Base-by-base conservation (phyloP, 2,113 vertebrate genomes). In the Cygnus buccinator region DNA sequence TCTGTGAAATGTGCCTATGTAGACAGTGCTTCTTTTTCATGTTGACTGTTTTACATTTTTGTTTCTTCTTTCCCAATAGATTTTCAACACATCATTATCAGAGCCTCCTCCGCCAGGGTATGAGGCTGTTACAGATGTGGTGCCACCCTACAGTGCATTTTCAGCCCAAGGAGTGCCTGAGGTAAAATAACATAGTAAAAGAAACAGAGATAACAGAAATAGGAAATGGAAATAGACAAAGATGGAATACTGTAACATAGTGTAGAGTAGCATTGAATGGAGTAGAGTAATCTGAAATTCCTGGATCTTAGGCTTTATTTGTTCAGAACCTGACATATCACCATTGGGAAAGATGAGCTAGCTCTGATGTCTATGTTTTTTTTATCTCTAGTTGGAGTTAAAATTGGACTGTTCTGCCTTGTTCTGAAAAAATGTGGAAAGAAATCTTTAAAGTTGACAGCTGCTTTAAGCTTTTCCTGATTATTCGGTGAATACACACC, bases 111-210 rank as follows among this genome's bases (percentile, higher is more conserved):
- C 99, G 93, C 97, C 98, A 12, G 99, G 99, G 37, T 99, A 99
- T 95, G 99, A 99, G 93, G 55, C 98, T 48, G 41, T 99, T 58
- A 72, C 94, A 41, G 85, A 98, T 84, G 97, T 99, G 37, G 98
- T 99, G 4, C 98, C 99, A 59, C 99, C 99, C 16, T 99, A 99
- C 93, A 99, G 92, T 84, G 99, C 99, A 2, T 99, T 98, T 96
- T 99, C 99, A 89, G 96, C 99, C 13, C 97, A 98, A 95, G 99
- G 99, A 77, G 94, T 96, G 58, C 99, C 99, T 2, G 98, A 99
- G 99, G 99, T 99, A 97, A 98, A 28, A 23, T 3, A 58, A 35
- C 61, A 68, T 22, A 61, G n/a, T 84, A 58, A 84, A 54, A 84
- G 39, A 73, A 86, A 9, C 11, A 41, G 31, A 59, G 33, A 4